Evolutionary conservation across 2,113 vertebrate species (phyloP).

Genomic region (Sinosuthora webbiana): DNA sequence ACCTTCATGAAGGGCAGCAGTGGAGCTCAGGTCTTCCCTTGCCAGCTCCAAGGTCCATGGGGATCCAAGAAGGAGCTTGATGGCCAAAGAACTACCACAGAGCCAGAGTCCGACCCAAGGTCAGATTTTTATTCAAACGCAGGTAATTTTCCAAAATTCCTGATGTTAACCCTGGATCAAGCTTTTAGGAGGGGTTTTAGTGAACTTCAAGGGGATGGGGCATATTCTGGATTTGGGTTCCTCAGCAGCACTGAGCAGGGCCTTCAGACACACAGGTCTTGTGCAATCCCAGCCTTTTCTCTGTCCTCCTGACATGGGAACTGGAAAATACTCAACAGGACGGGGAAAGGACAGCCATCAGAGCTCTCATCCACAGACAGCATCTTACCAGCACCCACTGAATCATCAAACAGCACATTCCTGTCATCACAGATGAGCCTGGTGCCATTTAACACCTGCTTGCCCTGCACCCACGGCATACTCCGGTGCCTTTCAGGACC

Average conservation of each 20-base stretch:
- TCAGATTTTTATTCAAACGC: not conserved
- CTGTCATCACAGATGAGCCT: rapidly evolving
- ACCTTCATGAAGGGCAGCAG: not conserved
- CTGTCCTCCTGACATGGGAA: rapidly evolving
- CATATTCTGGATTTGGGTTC: not conserved
- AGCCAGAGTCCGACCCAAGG: not conserved
- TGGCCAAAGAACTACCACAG: rapidly evolving
- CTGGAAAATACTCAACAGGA: not conserved
- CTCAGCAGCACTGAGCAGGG: not conserved
- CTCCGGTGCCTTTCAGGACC: not conserved
- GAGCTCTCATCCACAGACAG: not conserved
- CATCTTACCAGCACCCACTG: not conserved
- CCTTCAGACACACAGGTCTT: not conserved
- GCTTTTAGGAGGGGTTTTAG: not conserved
- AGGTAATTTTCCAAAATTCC: not conserved
- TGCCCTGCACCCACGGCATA: not conserved
- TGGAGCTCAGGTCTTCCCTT: not conserved
- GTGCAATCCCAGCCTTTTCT: rapidly evolving
- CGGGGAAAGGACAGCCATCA: rapidly evolving
- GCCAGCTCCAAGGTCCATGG: not conserved
- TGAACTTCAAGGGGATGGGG: not conserved
- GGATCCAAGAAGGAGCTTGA: not conserved
- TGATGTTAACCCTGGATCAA: not conserved
- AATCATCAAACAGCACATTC: not conserved
- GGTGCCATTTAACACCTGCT: not conserved